Conservation (phyloP, 2,113 vertebrate genomes). For the Fulmarus glacialis region DNA sequence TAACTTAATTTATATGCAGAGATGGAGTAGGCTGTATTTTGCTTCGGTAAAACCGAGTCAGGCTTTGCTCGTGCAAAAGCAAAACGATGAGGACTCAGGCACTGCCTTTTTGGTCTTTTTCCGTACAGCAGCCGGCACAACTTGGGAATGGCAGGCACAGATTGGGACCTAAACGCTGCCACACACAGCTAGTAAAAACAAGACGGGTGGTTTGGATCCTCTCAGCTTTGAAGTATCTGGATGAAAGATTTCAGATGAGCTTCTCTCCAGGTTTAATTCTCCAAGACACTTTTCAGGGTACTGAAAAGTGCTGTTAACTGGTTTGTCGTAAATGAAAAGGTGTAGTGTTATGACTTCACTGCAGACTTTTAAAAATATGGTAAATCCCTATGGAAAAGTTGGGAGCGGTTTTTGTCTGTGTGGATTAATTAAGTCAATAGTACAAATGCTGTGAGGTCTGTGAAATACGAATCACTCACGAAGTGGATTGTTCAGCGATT, state of each 20-base stretch:
- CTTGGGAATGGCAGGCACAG: neutral
- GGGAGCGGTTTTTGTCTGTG: neutral
- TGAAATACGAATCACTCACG: rapidly evolving
- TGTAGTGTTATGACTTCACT: neutral
- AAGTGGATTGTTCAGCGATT: neutral
- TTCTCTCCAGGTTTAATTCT: neutral
- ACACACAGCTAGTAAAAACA: neutral
- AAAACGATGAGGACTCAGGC: neutral
- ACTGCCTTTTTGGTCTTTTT: neutral
- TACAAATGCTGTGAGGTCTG: neutral
- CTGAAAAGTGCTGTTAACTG: rapidly evolving
- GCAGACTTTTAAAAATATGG: neutral
- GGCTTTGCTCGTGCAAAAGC: neutral
- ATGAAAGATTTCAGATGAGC: neutral
- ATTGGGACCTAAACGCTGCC: rapidly evolving
- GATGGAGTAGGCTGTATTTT: neutral
- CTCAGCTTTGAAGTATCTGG: neutral
- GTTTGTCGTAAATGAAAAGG: too few species aligned
- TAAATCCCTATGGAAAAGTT: neutral
- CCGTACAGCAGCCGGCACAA: neutral
- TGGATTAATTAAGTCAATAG: neutral
- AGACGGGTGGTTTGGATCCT: neutral
- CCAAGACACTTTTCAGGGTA: neutral
- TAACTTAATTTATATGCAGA: neutral
- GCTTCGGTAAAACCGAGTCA: neutral